These are phyloP conservation scores for Colius striatus DNA, from an alignment of 2,113 vertebrate genomes.

Conservation along the genomic window DNA sequence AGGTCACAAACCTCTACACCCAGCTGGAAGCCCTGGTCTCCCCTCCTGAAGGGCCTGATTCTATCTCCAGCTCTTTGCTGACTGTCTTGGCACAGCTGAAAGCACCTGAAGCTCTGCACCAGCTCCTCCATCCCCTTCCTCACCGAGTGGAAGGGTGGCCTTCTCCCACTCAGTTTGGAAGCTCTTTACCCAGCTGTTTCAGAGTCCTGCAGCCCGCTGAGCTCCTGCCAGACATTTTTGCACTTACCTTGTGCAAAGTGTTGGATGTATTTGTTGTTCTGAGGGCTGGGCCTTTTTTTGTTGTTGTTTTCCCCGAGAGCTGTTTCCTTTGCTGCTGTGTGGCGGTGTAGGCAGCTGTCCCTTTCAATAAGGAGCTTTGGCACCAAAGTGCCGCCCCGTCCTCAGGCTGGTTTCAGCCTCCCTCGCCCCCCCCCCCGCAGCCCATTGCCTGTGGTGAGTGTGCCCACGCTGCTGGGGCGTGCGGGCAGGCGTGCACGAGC, in stretches of 20 bases:
- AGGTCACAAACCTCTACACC: neutral
- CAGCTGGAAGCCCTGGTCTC: neutral
- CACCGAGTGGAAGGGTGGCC: neutral
- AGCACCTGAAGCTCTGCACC: neutral
- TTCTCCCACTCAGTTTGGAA: neutral
- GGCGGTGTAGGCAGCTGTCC: conserved; percentile 38
- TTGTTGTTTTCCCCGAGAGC: neutral
- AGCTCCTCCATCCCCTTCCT: neutral
- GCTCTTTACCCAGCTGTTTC: neutral
- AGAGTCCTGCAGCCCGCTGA: neutral
- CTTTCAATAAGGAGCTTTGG: neutral
- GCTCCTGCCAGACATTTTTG: neutral
- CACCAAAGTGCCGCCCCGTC: neutral
- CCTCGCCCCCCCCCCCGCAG: neutral
- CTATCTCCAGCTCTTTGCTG: neutral
- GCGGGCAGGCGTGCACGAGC: neutral
- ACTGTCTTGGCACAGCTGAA: neutral
- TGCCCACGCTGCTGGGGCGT: neutral
- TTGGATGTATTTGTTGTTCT: neutral
- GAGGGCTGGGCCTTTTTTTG: neutral
- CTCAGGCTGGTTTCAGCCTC: neutral
- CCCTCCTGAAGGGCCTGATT: neutral
- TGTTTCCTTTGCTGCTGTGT: neutral
- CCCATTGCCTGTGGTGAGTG: neutral
- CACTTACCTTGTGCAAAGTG: neutral